Evolutionary conservation across 2,113 vertebrate species (phyloP).

Genomic region (Leuciscus idus): DNA sequence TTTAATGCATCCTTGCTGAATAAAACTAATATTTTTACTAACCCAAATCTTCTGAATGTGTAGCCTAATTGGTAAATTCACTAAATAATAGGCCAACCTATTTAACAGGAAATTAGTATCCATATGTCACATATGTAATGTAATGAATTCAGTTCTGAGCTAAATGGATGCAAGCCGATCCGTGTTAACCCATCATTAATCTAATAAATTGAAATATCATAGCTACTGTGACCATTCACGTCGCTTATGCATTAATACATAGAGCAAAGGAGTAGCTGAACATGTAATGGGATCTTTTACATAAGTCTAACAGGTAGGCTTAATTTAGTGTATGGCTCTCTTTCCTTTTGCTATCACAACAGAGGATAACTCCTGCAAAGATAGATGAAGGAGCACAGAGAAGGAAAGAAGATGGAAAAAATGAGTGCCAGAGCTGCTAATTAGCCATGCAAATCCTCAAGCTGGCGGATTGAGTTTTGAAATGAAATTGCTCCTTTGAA

Average conservation of each 20-base stretch:
- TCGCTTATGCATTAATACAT: constrained; percentile 1
- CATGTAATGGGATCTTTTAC: constrained; percentile 17
- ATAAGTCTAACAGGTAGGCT: constrained; percentile 70
- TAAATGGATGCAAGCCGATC: constrained; percentile 19
- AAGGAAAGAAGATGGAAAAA: constrained; percentile 53
- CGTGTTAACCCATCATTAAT: not conserved
- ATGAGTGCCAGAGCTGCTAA: constrained; percentile 66
- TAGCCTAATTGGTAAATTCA: not conserved
- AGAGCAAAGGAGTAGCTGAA: not conserved
- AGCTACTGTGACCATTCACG: constrained; percentile 15
- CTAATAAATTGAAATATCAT: constrained; percentile 24
- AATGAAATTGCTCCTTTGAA: constrained; percentile 75
- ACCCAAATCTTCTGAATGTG: not conserved
- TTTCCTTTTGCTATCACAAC: constrained; percentile 74
- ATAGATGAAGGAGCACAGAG: constrained; percentile 48
- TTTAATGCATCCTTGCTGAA: not conserved
- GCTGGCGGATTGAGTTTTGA: constrained; percentile 71
- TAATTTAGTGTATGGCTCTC: constrained; percentile 68
- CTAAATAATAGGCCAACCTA: not conserved
- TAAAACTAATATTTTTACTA: not conserved
- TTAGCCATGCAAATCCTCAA: constrained; percentile 76
- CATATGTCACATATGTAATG: not conserved
- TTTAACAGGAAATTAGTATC: constrained; percentile 7
- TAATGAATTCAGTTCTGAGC: constrained; percentile 9
- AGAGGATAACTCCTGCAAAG: constrained; percentile 67